These are phyloP conservation scores for Leistus spinibarbis DNA, from an alignment of 2,888 invertebrate genomes.

Conservation along the genomic window DNA sequence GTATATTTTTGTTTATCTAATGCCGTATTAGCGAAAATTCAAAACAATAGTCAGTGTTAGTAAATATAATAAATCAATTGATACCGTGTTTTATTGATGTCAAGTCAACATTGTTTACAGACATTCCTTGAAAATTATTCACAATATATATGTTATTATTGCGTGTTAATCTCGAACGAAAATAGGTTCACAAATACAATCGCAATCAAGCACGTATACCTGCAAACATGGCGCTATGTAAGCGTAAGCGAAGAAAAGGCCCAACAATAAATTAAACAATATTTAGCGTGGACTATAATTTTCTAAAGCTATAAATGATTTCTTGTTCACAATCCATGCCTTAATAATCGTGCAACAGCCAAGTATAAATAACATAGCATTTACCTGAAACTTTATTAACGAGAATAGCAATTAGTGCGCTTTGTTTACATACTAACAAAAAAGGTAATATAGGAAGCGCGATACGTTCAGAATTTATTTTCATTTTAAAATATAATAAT, in stretches of 20 bases:
- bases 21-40: too few species aligned
- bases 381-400: constrained; percentile 36
- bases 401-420: constrained; percentile 30
- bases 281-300: constrained; percentile 33
- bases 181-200: not conserved
- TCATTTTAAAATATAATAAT: not conserved
- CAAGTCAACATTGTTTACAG: not conserved
- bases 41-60: too few species aligned
- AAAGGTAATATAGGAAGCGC: not conserved
- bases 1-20: too few species aligned
- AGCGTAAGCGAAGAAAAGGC: constrained; percentile 1
- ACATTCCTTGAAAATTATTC: not conserved
- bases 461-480: not conserved
- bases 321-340: constrained; percentile 31
- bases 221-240: not conserved
- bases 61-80: too few species aligned
- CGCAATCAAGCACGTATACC: not conserved
- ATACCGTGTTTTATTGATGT: not conserved
- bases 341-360: constrained; percentile 22
- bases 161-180: constrained; percentile 23
- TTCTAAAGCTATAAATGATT: constrained; percentile 32
- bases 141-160: constrained; percentile 23
- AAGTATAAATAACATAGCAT: constrained; percentile 34
- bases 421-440: not conserved
- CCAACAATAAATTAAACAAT: constrained; percentile 35